A percentile compares a stretch with the other conserved stretches of the same genome.
These are phyloP conservation scores for Melanotaenia nigrans DNA, from an alignment of 2,797 vertebrate genomes.

Conservation along the genomic window DNA sequence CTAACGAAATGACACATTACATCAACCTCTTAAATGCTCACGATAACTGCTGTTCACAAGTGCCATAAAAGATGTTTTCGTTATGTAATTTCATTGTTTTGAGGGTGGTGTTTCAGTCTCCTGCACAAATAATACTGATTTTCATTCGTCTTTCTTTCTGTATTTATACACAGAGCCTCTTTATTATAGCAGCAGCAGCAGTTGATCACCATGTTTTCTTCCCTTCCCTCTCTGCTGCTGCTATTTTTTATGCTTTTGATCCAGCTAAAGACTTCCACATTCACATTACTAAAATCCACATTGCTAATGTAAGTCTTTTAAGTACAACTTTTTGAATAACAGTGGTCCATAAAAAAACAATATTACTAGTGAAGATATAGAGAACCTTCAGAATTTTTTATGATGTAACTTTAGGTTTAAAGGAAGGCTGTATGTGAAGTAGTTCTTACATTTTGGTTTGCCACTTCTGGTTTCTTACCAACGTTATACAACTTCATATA, in stretches of 20 bases:
- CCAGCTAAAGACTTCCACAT: conserved; percentile 50
- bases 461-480: background rate
- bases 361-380: conserved; percentile 32
- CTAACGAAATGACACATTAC: no score
- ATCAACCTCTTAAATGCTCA: no score
- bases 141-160: conserved; percentile 28
- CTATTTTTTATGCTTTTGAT: conserved; percentile 57
- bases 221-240: conserved; percentile 26
- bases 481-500: background rate
- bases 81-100: no score
- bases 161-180: conserved; percentile 28
- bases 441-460: background rate
- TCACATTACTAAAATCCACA: conserved; percentile 15
- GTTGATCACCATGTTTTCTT: conserved; percentile 20
- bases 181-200: conserved; percentile 3
- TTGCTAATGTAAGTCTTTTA: conserved; percentile 19
- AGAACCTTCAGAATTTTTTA: background rate
- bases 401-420: conserved; percentile 13
- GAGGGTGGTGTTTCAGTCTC: no score
- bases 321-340: conserved; percentile 17
- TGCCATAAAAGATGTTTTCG: no score
- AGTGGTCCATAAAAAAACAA: background rate
- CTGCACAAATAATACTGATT: no score
- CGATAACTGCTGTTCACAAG: no score
- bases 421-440: conserved; percentile 9